Evolutionary conservation across 2,797 vertebrate genomes (phyloP).

Genomic region (Pseudochirops cupreus): DNA sequence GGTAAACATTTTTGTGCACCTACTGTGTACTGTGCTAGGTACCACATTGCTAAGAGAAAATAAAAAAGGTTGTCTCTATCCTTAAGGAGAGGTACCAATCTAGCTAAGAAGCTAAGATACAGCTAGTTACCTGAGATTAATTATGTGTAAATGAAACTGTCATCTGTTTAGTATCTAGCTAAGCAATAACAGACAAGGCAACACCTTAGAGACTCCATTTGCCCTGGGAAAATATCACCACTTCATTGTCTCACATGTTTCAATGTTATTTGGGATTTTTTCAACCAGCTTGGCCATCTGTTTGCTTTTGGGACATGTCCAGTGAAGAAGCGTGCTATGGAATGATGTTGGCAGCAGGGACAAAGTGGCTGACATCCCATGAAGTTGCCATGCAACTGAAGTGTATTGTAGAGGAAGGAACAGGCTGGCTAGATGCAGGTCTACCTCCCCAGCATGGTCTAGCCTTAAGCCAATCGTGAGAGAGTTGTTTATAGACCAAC

Average conservation of each 20-base stretch:
- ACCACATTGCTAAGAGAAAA: background rate
- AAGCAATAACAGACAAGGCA: background rate
- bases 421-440: fast-evolving
- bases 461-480: background rate
- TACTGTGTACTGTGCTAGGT: background rate
- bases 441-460: background rate
- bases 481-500: background rate
- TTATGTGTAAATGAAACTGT: fast-evolving
- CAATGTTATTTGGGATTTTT: background rate
- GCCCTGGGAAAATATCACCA: background rate
- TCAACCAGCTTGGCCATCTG: constrained; percentile 48
- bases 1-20: background rate
- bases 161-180: fast-evolving
- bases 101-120: background rate
- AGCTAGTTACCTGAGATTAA: background rate
- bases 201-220: background rate
- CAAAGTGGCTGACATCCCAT: background rate
- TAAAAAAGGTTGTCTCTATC: background rate
- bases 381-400: background rate
- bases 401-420: background rate
- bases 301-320: background rate
- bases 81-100: background rate
- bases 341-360: background rate
- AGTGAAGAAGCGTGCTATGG: background rate
- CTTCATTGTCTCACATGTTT: background rate